Evolutionary conservation across 2,797 vertebrate species (phyloP), one percentile per base, ranked within the genome.

Genomic region (Enteromius argenteus): DNA sequence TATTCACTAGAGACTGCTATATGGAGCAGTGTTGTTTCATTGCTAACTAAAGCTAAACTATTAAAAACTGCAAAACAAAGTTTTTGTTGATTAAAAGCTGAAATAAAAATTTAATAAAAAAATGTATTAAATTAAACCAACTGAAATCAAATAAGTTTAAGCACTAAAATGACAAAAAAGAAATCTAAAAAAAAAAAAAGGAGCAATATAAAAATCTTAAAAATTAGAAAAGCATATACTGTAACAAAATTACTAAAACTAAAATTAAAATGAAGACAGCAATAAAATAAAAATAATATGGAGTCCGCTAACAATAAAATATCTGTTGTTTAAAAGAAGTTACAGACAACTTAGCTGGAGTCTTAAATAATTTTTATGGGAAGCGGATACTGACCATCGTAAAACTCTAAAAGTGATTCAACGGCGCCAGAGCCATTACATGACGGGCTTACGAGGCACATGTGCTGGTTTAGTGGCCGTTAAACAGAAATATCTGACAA

Each of bases 401-500:
- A 58, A 75, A 58, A 17, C 53, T 37, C 51, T 58, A 6, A 10
- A 76, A 15, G 73, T 37, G 10, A 39, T 27, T 4, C 13, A 76
- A 23, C 4, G 3, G 21, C 21, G 3, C 32, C 73, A 39, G 30
- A 35, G 30, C 30, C 62, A 66, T 9, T 74, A 32, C 19, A 49
- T 72, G 69, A 49, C 13, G 3, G 39, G 32, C 32, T 75, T 75
- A 56, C 1, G 1, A 75, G 49, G 72, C 51, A 8, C 27, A 7
- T 1, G 17, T 23, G 32, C 32, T 56, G 11, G 51, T 58, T 58
- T 75, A 75, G 19, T 9, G 30, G n/a, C 35, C 14, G 39, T 58
- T 76, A 60, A 76, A 60, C n/a, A 27, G n/a, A 77, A 58, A 77
- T 27, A 76, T 77, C 14, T 76, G 14, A 76, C 14, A 42, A 56